Percentiles rank a stretch among this genome's conserved stretches.
Evolutionary conservation across 2,888 invertebrate species (phyloP).

Genomic region (Meliscaeva auricollis): DNA sequence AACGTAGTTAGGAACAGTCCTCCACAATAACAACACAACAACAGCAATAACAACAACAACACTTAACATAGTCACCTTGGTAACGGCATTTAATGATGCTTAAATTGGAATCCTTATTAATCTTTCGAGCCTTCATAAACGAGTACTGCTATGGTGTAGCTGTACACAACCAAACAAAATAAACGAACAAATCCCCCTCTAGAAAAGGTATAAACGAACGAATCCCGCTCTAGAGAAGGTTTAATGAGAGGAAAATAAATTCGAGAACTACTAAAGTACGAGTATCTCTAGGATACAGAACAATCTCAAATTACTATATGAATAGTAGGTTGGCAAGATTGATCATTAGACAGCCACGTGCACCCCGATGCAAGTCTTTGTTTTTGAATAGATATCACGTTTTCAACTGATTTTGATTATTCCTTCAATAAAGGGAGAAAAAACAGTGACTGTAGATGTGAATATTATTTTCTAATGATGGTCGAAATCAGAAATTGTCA

Average conservation of each 20-base stretch:
- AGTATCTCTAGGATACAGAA: constrained; percentile 42
- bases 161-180: background rate
- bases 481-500: constrained; percentile 34
- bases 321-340: constrained; percentile 11
- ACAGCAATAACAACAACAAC: constrained; percentile 10
- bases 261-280: constrained; percentile 41
- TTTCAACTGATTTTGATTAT: background rate
- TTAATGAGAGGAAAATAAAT: constrained; percentile 30
- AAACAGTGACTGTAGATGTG: no score
- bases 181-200: no score
- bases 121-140: constrained; percentile 4
- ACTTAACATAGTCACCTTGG: constrained; percentile 54
- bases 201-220: no score
- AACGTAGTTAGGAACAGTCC: constrained; percentile 1
- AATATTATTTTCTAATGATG: constrained; percentile 37
- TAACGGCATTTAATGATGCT: constrained; percentile 67
- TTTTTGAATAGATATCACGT: constrained; percentile 44
- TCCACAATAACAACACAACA: background rate
- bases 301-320: constrained; percentile 39
- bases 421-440: background rate
- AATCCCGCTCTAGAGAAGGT: background rate
- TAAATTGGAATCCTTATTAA: constrained; percentile 69
- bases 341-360: constrained; percentile 60
- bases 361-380: constrained; percentile 30
- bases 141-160: background rate